Percentiles rank a stretch among this genome's conserved stretches.
Evolutionary conservation across 2,113 vertebrate species (phyloP).

Genomic region (Telmatochromis sp.): DNA sequence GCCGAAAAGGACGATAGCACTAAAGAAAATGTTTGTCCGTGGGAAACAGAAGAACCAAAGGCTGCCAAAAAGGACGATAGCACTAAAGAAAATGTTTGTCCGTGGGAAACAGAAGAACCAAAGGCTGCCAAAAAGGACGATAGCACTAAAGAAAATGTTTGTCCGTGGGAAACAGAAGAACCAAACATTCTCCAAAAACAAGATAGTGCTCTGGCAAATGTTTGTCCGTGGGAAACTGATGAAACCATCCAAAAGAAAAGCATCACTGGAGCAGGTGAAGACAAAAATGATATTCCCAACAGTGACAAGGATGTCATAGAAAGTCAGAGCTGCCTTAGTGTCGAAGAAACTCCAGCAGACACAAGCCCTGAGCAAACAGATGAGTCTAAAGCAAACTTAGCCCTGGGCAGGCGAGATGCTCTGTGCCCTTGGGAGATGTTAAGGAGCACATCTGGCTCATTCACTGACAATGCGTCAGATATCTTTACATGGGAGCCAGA

Average conservation of each 20-base stretch:
- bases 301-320: not conserved
- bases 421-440: conserved; percentile 67
- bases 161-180: not conserved
- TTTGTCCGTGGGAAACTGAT: conserved; percentile 34
- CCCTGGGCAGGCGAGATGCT: conserved; percentile 60
- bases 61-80: too few species aligned
- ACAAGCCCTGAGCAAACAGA: not conserved
- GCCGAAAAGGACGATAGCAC: too few species aligned
- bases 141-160: not conserved
- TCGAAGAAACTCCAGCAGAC: not conserved
- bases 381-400: conserved; percentile 31
- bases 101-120: not conserved
- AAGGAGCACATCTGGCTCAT: conserved; percentile 37
- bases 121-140: not conserved
- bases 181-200: not conserved
- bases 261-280: not conserved
- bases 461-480: conserved; percentile 55
- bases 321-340: not conserved
- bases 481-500: conserved; percentile 71
- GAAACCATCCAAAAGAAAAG: not conserved
- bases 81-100: too few species aligned
- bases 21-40: too few species aligned
- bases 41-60: too few species aligned
- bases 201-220: not conserved
- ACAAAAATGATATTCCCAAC: not conserved